phyloP scores from a whole-genome alignment of 2,888 invertebrate genomes.

The Lasiommata megera region DNA sequence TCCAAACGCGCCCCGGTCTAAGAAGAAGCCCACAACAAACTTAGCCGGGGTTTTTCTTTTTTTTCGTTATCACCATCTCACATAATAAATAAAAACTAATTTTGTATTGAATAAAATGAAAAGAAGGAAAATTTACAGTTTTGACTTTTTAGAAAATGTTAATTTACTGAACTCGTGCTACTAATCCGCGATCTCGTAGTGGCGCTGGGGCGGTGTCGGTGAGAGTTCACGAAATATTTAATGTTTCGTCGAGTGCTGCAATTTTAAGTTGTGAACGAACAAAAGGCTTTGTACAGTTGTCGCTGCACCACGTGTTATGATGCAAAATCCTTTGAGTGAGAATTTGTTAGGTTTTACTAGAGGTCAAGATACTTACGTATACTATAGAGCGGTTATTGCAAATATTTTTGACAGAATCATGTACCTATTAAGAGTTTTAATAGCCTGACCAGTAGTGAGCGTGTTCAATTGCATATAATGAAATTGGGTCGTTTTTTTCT shows the following conservation, averaged over 20 bases:
- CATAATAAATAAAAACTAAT: too few species aligned
- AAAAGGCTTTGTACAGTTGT: slow-evolving; percentile 32
- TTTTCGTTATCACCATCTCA: too few species aligned
- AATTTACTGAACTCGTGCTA: neutral
- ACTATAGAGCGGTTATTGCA: neutral
- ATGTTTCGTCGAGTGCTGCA: slow-evolving; percentile 18
- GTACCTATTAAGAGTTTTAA: too few species aligned
- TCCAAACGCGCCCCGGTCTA: too few species aligned
- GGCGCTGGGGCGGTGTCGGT: neutral
- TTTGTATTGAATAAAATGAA: too few species aligned
- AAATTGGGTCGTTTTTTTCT: too few species aligned
- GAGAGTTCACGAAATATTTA: slow-evolving; percentile 15
- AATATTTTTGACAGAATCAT: neutral
- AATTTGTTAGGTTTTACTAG: slow-evolving; percentile 29
- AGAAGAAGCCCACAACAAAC: too few species aligned
- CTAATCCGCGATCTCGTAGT: neutral
- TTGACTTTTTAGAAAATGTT: too few species aligned
- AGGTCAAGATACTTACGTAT: neutral
- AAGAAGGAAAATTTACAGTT: too few species aligned
- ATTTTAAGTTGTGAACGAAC: slow-evolving; percentile 29
- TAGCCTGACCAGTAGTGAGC: too few species aligned
- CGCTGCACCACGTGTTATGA: slow-evolving; percentile 29
- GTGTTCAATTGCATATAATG: too few species aligned
- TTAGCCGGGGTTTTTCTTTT: too few species aligned
- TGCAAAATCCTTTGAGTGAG: slow-evolving; percentile 33